Base-by-base conservation (phyloP, 1,140 invertebrate genomes). In the Drosophila nikananu region DNA sequence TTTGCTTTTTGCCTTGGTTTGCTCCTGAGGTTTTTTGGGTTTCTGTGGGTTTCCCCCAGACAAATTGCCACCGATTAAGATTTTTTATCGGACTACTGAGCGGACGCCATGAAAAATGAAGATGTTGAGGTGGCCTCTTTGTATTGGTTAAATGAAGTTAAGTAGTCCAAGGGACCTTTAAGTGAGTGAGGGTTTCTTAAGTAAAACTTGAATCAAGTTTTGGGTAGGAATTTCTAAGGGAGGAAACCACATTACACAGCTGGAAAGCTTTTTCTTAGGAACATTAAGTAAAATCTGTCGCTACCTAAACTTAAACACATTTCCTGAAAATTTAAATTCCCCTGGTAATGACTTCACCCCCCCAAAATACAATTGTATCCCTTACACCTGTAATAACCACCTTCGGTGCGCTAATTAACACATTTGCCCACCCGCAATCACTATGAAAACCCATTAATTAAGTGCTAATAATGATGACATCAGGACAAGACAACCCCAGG, bases 21-120 rank as follows among this genome's bases (percentile, higher is more conserved):
- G 63, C 25, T 74, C 35, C 54, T 80, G 58, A 63, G 77, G 42
- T 73, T 77, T 65, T 65, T 80, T 10, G 52, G 39, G 35, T 44
- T 37, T 73, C 39, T 63, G 41, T 51, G 61, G 77, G 59, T 64
- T 64, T 57, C 21, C 30, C 49, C 21, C 70, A 78, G 78, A 90
- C 84, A 89, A 89, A 89, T 89, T 89, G 84, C 70, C 51, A 48
- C 27, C 84, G 81, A 89, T 89, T 89, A 81, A 81, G 84, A 89
- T 89, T 79, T 81, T 89, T 66, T 87, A 86, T 86, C 77, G 71
- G 67, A 55, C 84, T 58, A 42, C 42, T 51, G 37, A 66, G 75
- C 35, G 62, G 30, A 39, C 21, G 57, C 32, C 71, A 72, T 79
- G 67, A 72, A 79, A 73, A 79, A 79, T 79, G 66, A 79, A 79